phyloP scores from a whole-genome alignment of 2,888 invertebrate species.

The Lithodes maja region DNA sequence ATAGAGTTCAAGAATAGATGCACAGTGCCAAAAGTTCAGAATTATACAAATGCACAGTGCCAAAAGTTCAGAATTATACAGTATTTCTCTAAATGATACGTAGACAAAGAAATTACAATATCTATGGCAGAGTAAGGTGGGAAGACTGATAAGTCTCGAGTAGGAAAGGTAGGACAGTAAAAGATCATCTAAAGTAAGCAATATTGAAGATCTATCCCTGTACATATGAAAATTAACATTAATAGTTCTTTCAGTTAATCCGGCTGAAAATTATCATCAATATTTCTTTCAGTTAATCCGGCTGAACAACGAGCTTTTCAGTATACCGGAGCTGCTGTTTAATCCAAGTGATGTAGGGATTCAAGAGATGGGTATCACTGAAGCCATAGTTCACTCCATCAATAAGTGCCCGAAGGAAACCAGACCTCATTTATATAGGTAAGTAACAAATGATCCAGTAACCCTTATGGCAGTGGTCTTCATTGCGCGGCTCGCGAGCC shows the following conservation, averaged over 20 bases:
- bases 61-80: too few relatives aligned
- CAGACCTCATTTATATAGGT: conserved; percentile 83
- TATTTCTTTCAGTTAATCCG: conserved; percentile 82
- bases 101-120: too few relatives aligned
- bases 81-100: too few relatives aligned
- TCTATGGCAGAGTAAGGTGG: too few relatives aligned
- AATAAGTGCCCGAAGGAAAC: conserved; percentile 82
- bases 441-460: neutral
- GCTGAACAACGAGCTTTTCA: conserved; percentile 94
- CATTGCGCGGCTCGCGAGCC: too few relatives aligned
- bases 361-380: conserved; percentile 91
- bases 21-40: too few relatives aligned
- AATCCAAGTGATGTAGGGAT: conserved; percentile 96
- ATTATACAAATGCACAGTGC: too few relatives aligned
- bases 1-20: too few relatives aligned
- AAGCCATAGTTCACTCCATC: conserved; percentile 88
- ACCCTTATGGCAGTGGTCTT: too few relatives aligned
- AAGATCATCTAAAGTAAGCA: too few relatives aligned
- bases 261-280: neutral
- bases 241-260: neutral
- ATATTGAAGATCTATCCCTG: neutral
- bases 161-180: too few relatives aligned
- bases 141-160: too few relatives aligned
- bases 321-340: conserved; percentile 95
- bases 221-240: neutral